These are phyloP conservation scores for Solenopsis invicta DNA, from an alignment of 1,140 invertebrate genomes.

Conservation along the genomic window DNA sequence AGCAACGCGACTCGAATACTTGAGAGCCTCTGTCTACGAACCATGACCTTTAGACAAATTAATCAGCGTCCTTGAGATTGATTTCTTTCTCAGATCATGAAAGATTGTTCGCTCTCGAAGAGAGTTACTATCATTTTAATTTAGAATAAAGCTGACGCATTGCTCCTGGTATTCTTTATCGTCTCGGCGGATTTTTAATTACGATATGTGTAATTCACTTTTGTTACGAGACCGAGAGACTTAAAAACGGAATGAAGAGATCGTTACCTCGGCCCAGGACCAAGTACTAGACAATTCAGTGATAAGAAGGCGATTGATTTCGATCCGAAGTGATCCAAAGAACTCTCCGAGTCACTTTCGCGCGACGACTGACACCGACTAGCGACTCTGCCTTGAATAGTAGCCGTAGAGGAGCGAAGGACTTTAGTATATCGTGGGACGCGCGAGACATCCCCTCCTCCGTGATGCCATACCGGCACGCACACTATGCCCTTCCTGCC, in stretches of 20 bases:
- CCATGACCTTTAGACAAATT: slow-evolving; percentile 36
- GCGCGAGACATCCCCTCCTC: slow-evolving; percentile 67
- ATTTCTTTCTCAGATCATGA: slow-evolving; percentile 21
- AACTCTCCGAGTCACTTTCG: slow-evolving; percentile 50
- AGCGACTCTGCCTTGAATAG: slow-evolving; percentile 46
- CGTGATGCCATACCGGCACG: slow-evolving; percentile 33
- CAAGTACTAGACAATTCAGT: slow-evolving; percentile 17
- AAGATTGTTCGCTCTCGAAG: slow-evolving; percentile 20
- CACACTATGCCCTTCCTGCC: slow-evolving; percentile 45
- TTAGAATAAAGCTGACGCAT: background rate
- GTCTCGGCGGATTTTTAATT: background rate
- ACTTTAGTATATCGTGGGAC: slow-evolving; percentile 67
- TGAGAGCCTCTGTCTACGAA: slow-evolving; percentile 4
- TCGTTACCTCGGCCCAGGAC: slow-evolving; percentile 55
- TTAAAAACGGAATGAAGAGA: background rate
- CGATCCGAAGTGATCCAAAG: slow-evolving; percentile 41
- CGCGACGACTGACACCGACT: slow-evolving; percentile 56
- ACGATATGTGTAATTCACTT: background rate
- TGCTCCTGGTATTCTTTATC: too few relatives aligned
- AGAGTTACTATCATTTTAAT: background rate
- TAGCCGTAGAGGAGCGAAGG: slow-evolving; percentile 55
- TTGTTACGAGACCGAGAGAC: background rate
- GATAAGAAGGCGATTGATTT: background rate
- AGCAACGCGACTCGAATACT: background rate
- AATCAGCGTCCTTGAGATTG: background rate